Conservation (phyloP, 2,888 invertebrate species). For the Scrobipalpa atriplicella region DNA sequence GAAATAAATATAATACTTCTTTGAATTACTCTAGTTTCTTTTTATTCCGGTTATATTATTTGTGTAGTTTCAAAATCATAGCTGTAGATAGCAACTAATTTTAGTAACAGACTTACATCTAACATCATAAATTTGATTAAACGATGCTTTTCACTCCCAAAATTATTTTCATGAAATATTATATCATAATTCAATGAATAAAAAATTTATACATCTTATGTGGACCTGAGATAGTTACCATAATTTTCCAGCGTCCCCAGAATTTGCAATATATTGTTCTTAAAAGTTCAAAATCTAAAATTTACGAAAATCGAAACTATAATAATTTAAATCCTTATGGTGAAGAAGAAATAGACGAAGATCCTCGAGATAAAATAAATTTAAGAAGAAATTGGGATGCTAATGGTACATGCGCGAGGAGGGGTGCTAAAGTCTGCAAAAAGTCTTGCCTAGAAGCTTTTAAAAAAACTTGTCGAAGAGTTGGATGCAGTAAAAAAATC, state of each 20-base stretch:
- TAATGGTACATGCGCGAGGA: constrained; percentile 29
- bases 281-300: not conserved
- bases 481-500: not conserved
- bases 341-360: not conserved
- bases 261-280: not conserved
- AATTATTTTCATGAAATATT: not conserved
- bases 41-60: too few species aligned
- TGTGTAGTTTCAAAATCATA: too few species aligned
- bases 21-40: too few species aligned
- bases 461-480: constrained; percentile 28
- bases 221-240: not conserved
- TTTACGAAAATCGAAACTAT: not conserved
- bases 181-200: not conserved
- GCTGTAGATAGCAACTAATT: too few species aligned
- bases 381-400: constrained; percentile 33
- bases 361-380: not conserved
- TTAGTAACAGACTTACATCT: too few species aligned
- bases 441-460: constrained; percentile 47
- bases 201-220: not conserved
- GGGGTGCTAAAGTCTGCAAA: constrained; percentile 41
- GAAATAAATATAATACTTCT: too few species aligned
- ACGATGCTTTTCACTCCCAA: not conserved
- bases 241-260: not conserved
- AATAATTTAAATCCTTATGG: not conserved
- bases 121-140: too few species aligned